Percentiles rank a stretch among this genome's conserved stretches.
Conservation (phyloP, 1,140 invertebrate genomes). For the Phocides pigmalion region DNA sequence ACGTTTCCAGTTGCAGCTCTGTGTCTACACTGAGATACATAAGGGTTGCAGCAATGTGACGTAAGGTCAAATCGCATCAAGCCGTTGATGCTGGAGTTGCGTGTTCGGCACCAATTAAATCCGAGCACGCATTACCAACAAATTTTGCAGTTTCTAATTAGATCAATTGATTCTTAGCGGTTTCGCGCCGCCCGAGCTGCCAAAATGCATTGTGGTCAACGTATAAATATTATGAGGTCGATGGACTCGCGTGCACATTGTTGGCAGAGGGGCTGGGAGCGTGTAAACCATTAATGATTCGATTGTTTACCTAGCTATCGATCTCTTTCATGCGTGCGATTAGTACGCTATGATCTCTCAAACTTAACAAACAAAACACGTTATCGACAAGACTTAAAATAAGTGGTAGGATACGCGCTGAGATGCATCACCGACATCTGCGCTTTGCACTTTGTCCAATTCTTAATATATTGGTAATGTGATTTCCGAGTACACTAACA, state of each 20-base stretch:
- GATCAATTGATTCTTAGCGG: constrained; percentile 18
- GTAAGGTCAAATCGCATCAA: background rate
- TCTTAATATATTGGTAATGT: too few species aligned
- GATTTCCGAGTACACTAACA: too few species aligned
- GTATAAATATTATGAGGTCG: constrained; percentile 32
- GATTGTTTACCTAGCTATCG: constrained; percentile 28
- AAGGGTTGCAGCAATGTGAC: too few species aligned
- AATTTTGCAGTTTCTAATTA: constrained; percentile 12
- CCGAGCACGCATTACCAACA: background rate
- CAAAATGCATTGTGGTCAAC: constrained; percentile 33
- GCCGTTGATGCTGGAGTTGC: background rate
- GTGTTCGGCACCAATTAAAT: background rate
- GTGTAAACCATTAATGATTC: constrained; percentile 23
- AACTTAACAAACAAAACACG: background rate
- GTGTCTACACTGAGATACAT: too few species aligned
- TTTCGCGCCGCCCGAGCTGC: constrained; percentile 19
- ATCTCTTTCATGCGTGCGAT: background rate
- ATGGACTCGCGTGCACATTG: constrained; percentile 24
- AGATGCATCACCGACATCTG: too few species aligned
- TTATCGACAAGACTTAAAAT: too few species aligned
- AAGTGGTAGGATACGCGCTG: too few species aligned
- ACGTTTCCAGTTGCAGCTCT: too few species aligned
- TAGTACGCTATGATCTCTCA: background rate
- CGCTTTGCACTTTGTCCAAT: too few species aligned
- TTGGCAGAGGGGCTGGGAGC: constrained; percentile 24